Evolutionary conservation across 2,888 invertebrate species (phyloP).

Genomic region (Geotrupes spiniger): DNA sequence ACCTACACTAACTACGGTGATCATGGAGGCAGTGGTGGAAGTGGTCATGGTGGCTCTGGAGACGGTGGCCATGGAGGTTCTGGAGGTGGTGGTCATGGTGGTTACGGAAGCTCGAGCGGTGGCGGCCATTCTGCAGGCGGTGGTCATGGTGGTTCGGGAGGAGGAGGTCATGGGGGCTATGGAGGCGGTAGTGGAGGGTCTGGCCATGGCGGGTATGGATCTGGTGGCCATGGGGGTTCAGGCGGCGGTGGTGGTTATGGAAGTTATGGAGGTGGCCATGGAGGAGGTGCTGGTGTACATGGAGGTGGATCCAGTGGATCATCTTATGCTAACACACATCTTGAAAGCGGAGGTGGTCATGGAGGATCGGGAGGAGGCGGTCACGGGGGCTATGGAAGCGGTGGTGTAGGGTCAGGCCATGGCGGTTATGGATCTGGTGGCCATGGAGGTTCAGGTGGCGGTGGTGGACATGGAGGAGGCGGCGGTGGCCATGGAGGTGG

Average conservation of each 20-base stretch:
- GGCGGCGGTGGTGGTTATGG: too few relatives aligned
- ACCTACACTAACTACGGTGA: background rate
- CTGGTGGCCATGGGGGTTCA: too few relatives aligned
- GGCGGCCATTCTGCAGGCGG: background rate
- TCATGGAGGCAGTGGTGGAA: background rate
- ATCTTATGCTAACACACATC: too few relatives aligned
- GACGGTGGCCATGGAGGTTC: slow-evolving; percentile 2
- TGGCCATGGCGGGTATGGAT: too few relatives aligned
- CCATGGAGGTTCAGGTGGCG: background rate
- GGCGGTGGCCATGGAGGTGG: too few relatives aligned
- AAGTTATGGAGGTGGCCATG: too few relatives aligned
- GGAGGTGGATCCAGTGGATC: too few relatives aligned
- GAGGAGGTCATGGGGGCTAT: background rate
- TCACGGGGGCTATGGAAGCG: background rate
- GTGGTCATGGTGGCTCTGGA: background rate
- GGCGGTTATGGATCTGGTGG: background rate
- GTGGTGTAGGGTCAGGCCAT: background rate
- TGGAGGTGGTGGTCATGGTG: slow-evolving; percentile 1
- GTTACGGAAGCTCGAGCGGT: background rate
- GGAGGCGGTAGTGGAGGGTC: too few relatives aligned
- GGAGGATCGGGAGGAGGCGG: background rate
- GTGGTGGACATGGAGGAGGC: too few relatives aligned
- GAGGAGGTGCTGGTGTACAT: too few relatives aligned
- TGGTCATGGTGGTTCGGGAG: background rate
- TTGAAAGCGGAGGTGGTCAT: background rate